phyloP scores from a whole-genome alignment of 1,140 invertebrate species.

The Nasonia vitripennis region DNA sequence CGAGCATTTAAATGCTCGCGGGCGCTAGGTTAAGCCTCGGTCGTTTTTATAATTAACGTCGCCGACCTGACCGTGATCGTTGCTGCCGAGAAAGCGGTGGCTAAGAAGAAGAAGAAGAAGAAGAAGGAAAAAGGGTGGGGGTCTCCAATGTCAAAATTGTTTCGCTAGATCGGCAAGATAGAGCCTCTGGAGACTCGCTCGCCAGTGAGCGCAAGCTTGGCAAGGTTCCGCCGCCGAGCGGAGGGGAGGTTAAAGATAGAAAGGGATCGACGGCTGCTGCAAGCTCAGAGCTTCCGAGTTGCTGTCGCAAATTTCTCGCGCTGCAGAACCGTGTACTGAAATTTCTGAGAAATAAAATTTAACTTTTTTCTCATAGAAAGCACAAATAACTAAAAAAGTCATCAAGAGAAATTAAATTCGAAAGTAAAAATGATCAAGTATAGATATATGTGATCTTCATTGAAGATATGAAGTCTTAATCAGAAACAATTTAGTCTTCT shows the following conservation, averaged over 20 bases:
- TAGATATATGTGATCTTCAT: neutral
- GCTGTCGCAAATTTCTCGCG: neutral
- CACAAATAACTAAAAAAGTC: no score
- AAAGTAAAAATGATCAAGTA: neutral
- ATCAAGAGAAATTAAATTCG: no score
- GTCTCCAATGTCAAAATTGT: constrained; percentile 50
- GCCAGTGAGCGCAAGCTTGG: constrained; percentile 17
- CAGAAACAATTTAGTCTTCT: no score
- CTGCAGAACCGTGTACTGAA: neutral
- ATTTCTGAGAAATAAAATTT: neutral
- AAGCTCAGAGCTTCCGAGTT: neutral
- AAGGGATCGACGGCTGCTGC: constrained; percentile 2
- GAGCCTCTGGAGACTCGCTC: neutral
- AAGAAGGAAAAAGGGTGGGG: neutral
- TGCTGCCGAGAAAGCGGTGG: neutral
- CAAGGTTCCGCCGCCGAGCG: constrained; percentile 2
- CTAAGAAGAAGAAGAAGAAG: neutral
- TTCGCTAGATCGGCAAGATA: constrained; percentile 13
- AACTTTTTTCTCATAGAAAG: neutral
- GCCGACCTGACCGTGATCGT: constrained; percentile 50
- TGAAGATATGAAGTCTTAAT: no score
- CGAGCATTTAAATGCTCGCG: neutral
- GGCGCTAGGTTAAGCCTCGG: constrained; percentile 24
- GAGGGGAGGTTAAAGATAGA: constrained; percentile 32
- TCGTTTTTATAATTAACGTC: constrained; percentile 51